Evolutionary conservation across 2,797 vertebrate species (phyloP), one percentile per base, ranked within the genome.

Genomic region (Carapus acus): DNA sequence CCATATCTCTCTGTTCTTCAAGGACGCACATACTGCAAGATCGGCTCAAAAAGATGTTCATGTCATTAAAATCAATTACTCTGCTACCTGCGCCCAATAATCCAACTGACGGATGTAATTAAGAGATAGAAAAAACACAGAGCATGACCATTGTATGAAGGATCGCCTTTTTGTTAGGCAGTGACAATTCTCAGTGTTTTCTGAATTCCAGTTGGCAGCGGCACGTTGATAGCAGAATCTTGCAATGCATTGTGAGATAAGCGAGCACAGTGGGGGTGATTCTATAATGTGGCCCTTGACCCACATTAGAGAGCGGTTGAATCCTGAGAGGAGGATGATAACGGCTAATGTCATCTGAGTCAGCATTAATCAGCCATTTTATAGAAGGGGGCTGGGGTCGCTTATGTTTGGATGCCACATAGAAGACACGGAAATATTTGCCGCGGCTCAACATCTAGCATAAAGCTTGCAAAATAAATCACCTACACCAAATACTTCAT

Each of bases 301-400:
- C 76, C 74, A 68, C 72, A 76, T 79, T 79, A 81, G 66, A 57
- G 67, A 58, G 34, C 62, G 68, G 65, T 66, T 52, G 65, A 52
- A 62, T 76, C 77, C 75, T 71, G 68, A 71, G 76, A 78, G 73
- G 58, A 40, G 19, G 49, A 59, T 58, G 62, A 77, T 69, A 77
- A 71, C 60, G 59, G 66, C 63, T 81, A 78, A 81, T 80, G 78
- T 75, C 61, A 54, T 74, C 70, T 82, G 77, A 80, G 73, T 81
- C 80, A 73, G 73, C 82, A 73, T 54, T 68, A 70, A 67, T 61
- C 56, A 56, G 64, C 53, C 47, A 43, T 73, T 77, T 56, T 2
- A n/a, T 27, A 17, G 42, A 18, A n/a, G n/a, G 54, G 44, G 58
- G 64, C 70, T 46, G 54, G 65, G 81, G 76, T 80, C 38, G 22